Conservation (phyloP, 2,888 invertebrate species). For the Lasiommata megera region DNA sequence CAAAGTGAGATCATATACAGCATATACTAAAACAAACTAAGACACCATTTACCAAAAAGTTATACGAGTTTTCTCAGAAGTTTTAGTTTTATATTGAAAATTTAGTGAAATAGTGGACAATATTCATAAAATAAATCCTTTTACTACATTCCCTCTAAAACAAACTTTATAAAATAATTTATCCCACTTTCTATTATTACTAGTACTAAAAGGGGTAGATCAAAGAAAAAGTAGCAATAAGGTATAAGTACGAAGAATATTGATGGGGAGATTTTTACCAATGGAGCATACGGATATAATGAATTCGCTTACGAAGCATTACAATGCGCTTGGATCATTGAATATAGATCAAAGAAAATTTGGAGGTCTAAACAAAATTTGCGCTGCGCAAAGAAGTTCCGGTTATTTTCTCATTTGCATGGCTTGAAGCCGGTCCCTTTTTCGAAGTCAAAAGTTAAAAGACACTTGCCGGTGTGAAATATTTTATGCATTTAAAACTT, state of each 20-base stretch:
- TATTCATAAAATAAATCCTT: too few species aligned
- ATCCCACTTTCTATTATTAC: too few species aligned
- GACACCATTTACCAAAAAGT: too few species aligned
- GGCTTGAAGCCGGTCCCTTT: constrained; percentile 44
- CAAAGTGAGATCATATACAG: too few species aligned
- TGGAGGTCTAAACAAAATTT: constrained; percentile 72
- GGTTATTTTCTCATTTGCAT: constrained; percentile 59
- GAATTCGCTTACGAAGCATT: constrained; percentile 75
- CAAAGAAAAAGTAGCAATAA: background rate
- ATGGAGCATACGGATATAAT: constrained; percentile 66
- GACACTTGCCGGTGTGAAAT: background rate
- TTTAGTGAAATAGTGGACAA: too few species aligned
- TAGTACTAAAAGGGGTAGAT: too few species aligned
- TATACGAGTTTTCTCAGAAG: too few species aligned
- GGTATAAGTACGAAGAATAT: constrained; percentile 3
- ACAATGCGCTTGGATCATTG: constrained; percentile 71
- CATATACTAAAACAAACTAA: too few species aligned
- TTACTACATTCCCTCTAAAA: too few species aligned
- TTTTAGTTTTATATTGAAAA: too few species aligned
- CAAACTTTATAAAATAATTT: too few species aligned
- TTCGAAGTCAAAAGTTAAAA: constrained; percentile 27
- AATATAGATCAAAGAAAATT: constrained; percentile 79
- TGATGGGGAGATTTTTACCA: constrained; percentile 33
- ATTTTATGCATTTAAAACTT: constrained; percentile 22
- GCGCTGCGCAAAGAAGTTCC: constrained; percentile 67